Conservation (phyloP, 1,140 invertebrate species). For the Saxidomus purpurata region DNA sequence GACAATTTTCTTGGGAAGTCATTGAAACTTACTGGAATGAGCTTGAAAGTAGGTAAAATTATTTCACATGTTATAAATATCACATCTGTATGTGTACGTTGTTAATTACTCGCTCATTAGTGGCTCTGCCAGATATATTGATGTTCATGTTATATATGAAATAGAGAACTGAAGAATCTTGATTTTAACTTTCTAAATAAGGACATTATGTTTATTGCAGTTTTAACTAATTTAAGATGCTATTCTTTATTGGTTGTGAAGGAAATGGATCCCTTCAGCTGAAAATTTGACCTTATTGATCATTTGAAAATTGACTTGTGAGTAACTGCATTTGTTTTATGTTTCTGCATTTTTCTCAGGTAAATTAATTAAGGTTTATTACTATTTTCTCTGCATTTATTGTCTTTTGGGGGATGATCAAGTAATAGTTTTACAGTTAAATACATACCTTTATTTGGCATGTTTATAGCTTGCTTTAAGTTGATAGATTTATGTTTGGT, state of each 20-base stretch:
- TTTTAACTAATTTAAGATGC: neutral
- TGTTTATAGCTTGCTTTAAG: neutral
- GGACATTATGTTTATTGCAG: neutral
- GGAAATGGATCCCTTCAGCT: neutral
- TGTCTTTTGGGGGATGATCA: neutral
- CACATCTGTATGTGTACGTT: too few relatives aligned
- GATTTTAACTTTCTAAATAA: neutral
- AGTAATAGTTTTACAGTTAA: neutral
- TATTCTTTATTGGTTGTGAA: neutral
- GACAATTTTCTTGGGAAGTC: neutral
- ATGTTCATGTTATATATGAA: neutral
- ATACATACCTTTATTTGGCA: neutral
- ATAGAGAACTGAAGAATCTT: neutral
- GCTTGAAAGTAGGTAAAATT: neutral
- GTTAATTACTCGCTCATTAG: too few relatives aligned
- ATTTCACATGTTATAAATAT: neutral
- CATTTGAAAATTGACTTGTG: neutral
- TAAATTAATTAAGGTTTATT: conserved; percentile 39
- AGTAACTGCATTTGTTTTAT: neutral
- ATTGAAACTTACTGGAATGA: neutral
- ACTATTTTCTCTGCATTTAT: neutral
- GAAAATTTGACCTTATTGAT: conserved; percentile 30
- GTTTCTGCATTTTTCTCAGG: neutral
- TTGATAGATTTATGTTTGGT: neutral
- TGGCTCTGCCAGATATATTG: neutral